phyloP scores from a whole-genome alignment of 2,113 vertebrate genomes.

The Lynx canadensis region DNA sequence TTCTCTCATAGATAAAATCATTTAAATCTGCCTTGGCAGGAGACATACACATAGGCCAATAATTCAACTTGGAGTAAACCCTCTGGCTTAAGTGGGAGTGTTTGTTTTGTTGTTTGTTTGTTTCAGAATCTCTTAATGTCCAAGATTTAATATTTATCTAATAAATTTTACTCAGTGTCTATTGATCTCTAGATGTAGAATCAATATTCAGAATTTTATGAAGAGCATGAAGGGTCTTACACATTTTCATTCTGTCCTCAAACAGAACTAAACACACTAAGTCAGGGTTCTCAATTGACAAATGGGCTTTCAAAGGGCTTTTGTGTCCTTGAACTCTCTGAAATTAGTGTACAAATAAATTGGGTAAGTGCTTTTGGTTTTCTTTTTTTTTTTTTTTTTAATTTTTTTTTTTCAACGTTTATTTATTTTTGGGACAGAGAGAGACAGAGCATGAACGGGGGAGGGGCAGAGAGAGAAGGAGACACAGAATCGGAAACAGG shows the following conservation, averaged over 20 bases:
- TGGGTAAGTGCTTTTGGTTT: not conserved
- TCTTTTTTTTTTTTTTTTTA: too few species aligned
- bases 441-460: too few species aligned
- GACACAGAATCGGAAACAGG: too few species aligned
- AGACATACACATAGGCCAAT: not conserved
- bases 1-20: not conserved
- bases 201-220: not conserved
- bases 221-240: not conserved
- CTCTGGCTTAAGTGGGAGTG: not conserved
- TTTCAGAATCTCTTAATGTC: not conserved
- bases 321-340: not conserved
- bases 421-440: too few species aligned
- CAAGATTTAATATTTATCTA: constrained; percentile 25
- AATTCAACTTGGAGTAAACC: not conserved
- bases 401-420: too few species aligned
- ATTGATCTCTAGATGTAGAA: constrained; percentile 24
- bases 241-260: not conserved
- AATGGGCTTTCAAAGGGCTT: not conserved
- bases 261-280: not conserved
- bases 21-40: not conserved
- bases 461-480: too few species aligned
- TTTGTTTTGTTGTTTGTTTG: not conserved
- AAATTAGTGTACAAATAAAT: not conserved
- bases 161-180: not conserved
- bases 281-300: not conserved